Conservation (phyloP, 2,113 vertebrate genomes). For the Perca schrenkii region DNA sequence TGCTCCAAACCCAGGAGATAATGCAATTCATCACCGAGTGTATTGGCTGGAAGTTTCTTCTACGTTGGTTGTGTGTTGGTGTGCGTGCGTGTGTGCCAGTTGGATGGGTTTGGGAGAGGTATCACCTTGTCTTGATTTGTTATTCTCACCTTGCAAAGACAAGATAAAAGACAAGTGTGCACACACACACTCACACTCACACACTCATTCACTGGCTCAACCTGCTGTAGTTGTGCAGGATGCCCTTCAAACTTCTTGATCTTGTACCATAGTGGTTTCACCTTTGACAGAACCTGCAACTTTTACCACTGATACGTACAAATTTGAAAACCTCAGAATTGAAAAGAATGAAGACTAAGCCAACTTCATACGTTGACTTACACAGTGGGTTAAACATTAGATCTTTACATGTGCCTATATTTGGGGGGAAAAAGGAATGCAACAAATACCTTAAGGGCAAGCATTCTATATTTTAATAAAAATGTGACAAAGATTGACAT, state of each 20-base stretch:
- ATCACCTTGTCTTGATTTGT: slow-evolving; percentile 18
- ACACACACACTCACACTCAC: neutral
- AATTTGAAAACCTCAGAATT: neutral
- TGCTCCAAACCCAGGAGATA: neutral
- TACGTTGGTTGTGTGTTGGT: neutral
- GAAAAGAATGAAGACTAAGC: neutral
- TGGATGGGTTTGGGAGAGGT: neutral
- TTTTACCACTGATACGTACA: neutral
- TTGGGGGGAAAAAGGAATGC: no score
- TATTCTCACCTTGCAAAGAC: slow-evolving; percentile 27
- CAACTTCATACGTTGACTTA: neutral
- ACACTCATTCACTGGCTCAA: neutral
- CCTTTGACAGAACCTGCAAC: neutral
- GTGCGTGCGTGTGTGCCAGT: no score
- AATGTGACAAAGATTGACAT: neutral
- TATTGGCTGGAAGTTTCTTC: slow-evolving; percentile 1
- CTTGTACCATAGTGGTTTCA: neutral
- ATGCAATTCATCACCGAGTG: neutral
- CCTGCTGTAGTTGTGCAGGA: neutral
- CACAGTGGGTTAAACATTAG: neutral
- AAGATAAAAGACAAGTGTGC: neutral
- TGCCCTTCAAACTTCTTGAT: neutral
- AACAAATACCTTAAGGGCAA: neutral
- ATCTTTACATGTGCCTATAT: neutral
- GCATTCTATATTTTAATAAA: neutral